Percentiles rank a stretch among this genome's conserved stretches.
phyloP scores from a whole-genome alignment of 1,140 invertebrate species.

The Drosophila pallidifrons region DNA sequence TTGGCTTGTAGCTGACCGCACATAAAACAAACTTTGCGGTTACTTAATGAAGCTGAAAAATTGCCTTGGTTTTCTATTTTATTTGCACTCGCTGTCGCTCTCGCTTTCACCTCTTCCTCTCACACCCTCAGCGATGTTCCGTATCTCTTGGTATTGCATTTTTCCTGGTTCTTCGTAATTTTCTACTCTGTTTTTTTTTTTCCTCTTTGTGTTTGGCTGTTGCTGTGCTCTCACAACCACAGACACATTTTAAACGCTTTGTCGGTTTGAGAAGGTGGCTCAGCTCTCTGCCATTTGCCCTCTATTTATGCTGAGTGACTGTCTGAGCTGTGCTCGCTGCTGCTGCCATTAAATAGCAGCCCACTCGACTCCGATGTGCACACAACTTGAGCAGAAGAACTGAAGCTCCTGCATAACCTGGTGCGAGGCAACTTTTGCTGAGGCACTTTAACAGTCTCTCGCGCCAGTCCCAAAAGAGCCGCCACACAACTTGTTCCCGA shows the following conservation, averaged over 20 bases:
- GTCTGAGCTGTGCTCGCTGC: constrained; percentile 37
- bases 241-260: constrained; percentile 58
- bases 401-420: constrained; percentile 13
- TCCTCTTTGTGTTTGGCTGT: not conserved
- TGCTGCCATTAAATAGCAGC: constrained; percentile 43
- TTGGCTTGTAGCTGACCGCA: constrained; percentile 58
- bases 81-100: constrained; percentile 50
- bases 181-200: constrained; percentile 21
- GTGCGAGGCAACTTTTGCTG: constrained; percentile 25
- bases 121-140: not conserved
- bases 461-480: constrained; percentile 21
- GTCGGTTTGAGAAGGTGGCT: constrained; percentile 1
- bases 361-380: constrained; percentile 28
- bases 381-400: constrained; percentile 33
- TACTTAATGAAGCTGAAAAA: constrained; percentile 77
- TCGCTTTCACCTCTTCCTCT: not conserved
- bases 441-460: constrained; percentile 54
- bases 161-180: constrained; percentile 50
- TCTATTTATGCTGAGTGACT: constrained; percentile 63
- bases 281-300: constrained; percentile 32
- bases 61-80: constrained; percentile 70
- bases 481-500: constrained; percentile 4
- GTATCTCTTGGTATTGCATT: constrained; percentile 44
- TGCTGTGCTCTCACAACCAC: constrained; percentile 28
- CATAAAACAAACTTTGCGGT: constrained; percentile 75